Evolutionary conservation across 2,113 vertebrate species (phyloP).

Genomic region (Smithornis capensis): DNA sequence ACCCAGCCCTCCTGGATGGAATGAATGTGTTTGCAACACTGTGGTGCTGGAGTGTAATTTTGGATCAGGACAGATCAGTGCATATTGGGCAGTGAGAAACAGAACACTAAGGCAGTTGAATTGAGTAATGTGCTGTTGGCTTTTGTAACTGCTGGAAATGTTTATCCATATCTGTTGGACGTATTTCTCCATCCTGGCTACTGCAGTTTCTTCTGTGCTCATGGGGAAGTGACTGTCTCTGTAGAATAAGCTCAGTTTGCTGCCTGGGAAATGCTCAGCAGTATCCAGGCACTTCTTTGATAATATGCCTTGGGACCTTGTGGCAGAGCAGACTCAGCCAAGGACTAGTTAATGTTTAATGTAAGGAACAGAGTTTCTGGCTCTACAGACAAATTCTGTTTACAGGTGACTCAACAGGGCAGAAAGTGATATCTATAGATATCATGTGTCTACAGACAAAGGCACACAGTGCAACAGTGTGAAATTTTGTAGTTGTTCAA

Average conservation of each 20-base stretch:
- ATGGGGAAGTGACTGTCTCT: not conserved
- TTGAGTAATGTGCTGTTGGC: rapidly evolving
- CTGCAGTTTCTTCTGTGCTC: not conserved
- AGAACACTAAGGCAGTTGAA: not conserved
- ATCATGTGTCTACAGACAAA: not conserved
- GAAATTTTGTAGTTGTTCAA: rapidly evolving
- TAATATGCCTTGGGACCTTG: not conserved
- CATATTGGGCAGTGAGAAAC: not conserved
- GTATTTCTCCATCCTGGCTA: not conserved
- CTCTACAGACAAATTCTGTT: not conserved
- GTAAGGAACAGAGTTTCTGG: not conserved
- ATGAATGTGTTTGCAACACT: not conserved
- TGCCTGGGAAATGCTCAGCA: not conserved
- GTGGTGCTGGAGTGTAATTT: not conserved
- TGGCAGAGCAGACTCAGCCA: not conserved
- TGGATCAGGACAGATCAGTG: not conserved
- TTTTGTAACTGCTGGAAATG: not conserved
- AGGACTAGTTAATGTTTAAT: not conserved
- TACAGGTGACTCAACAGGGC: not conserved
- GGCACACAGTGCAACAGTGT: not conserved
- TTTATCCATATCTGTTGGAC: not conserved
- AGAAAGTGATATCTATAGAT: not conserved
- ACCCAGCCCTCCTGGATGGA: not conserved
- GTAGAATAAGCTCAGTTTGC: not conserved
- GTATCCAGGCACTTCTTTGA: not conserved